Percentiles rank a stretch among this genome's conserved stretches.
Evolutionary conservation across 2,888 invertebrate genomes (phyloP).

Genomic region (Apomyelois bistriatella): DNA sequence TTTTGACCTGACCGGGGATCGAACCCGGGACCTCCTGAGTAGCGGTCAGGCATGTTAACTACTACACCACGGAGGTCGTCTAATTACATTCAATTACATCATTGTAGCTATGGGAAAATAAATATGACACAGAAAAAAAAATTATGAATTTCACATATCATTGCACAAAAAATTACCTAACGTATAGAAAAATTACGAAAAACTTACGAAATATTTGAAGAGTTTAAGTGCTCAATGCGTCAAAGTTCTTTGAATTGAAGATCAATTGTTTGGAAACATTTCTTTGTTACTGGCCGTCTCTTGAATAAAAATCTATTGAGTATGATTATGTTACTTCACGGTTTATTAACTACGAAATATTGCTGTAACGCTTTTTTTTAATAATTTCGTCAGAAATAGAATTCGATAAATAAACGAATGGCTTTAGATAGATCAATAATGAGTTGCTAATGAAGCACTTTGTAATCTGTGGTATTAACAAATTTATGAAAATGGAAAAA

Average conservation of each 20-base stretch:
- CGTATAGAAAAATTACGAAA: slow-evolving; percentile 20
- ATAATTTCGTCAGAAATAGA: neutral
- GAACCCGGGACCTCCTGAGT: no score
- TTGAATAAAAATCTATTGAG: slow-evolving; percentile 3
- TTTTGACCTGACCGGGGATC: no score
- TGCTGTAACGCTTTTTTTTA: no score
- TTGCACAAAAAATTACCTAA: slow-evolving; percentile 19
- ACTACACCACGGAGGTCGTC: no score
- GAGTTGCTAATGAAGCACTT: no score
- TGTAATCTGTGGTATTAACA: no score
- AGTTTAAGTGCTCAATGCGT: slow-evolving; percentile 28
- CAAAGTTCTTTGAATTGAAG: slow-evolving; percentile 31
- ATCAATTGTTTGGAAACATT: slow-evolving; percentile 40
- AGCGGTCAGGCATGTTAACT: no score
- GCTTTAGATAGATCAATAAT: no score
- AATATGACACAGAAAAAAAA: neutral
- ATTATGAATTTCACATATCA: slow-evolving; percentile 3
- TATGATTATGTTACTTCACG: neutral
- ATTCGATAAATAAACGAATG: neutral
- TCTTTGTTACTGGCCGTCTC: slow-evolving; percentile 23
- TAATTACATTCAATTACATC: no score
- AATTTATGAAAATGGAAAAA: no score
- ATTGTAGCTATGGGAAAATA: neutral
- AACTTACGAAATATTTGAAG: slow-evolving; percentile 24
- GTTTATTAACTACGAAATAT: neutral